Conservation (phyloP, 2,113 vertebrate genomes). For the Craseonycteris thonglongyai region DNA sequence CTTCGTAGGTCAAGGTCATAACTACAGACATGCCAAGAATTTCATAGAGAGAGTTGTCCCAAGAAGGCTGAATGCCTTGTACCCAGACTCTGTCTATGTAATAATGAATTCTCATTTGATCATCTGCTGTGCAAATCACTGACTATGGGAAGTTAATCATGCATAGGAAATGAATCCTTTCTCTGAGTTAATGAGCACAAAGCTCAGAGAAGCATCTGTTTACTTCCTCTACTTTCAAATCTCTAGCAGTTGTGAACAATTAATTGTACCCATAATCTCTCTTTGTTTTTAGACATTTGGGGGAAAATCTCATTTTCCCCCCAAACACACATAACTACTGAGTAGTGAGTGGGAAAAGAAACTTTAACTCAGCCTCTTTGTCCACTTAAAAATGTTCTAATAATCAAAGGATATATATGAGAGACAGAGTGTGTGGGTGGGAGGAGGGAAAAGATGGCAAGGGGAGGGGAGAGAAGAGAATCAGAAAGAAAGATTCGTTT, state of each 20-base stretch:
- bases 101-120: conserved; percentile 79
- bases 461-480: background rate
- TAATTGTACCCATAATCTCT: conserved; percentile 71
- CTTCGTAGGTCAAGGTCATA: background rate
- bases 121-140: conserved; percentile 78
- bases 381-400: background rate
- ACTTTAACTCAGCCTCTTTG: background rate
- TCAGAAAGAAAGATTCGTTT: background rate
- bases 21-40: background rate
- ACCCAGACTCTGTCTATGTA: conserved; percentile 47
- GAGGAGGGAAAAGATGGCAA: too few relatives aligned
- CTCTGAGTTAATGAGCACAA: conserved; percentile 77
- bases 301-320: background rate
- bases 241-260: conserved; percentile 70
- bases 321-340: background rate
- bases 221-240: conserved; percentile 72
- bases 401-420: background rate
- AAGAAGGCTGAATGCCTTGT: background rate
- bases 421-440: background rate
- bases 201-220: conserved; percentile 78
- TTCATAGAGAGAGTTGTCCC: background rate
- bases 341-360: background rate
- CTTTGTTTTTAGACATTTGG: conserved; percentile 55
- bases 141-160: conserved; percentile 78
- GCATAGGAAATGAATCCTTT: conserved; percentile 77